Evolutionary conservation across 2,888 invertebrate genomes (phyloP).

Genomic region (Sminthurides aquaticus): DNA sequence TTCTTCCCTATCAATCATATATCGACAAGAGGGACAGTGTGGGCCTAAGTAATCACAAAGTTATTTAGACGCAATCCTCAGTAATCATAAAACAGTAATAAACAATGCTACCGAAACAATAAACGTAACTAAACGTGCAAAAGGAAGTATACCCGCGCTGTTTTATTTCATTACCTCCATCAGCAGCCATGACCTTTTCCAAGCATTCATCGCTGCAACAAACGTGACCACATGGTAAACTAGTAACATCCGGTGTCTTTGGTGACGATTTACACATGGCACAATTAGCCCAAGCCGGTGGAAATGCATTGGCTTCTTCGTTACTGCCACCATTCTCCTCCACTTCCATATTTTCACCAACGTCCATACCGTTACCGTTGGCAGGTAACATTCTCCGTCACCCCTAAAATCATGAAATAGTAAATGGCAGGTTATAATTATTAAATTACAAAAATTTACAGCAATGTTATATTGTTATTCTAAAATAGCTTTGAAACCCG

Average conservation of each 20-base stretch:
- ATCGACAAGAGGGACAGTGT: conserved; percentile 11
- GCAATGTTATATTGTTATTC: no score
- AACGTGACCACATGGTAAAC: conserved; percentile 18
- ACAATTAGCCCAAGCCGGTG: conserved; percentile 16
- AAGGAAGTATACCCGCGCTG: not conserved
- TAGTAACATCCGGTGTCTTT: conserved; percentile 4
- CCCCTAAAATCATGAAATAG: no score
- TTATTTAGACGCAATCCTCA: not conserved
- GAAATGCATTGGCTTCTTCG: conserved; percentile 5
- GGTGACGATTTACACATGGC: conserved; percentile 12
- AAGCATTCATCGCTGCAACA: conserved; percentile 17
- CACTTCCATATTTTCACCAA: not conserved
- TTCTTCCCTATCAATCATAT: conserved; percentile 6
- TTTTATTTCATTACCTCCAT: conserved; percentile 12
- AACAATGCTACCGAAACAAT: not conserved
- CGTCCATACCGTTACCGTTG: not conserved
- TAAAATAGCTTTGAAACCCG: no score
- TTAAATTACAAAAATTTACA: no score
- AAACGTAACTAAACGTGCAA: no score
- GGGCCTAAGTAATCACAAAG: conserved; percentile 3
- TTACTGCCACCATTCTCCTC: not conserved
- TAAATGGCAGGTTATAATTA: no score
- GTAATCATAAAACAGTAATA: no score
- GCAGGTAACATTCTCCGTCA: not conserved
- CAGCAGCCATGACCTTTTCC: conserved; percentile 5